phyloP scores from a whole-genome alignment of 2,113 vertebrate genomes.

The Tauraco erythrolophus region DNA sequence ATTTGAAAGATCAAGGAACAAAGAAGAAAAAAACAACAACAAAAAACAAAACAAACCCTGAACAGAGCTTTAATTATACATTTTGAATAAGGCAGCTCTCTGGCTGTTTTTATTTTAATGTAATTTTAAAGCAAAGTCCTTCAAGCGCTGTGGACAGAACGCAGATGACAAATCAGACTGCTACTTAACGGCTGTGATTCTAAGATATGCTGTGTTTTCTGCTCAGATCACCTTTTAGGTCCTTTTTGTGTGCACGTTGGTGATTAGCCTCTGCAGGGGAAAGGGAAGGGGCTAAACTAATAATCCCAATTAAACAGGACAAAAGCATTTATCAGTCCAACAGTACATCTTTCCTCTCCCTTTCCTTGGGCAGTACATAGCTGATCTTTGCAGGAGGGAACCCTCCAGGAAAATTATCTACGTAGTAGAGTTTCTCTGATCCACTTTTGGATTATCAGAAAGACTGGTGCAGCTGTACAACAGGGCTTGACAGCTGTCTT shows the following conservation, averaged over 20 bases:
- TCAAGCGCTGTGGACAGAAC: background rate
- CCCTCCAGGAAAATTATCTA: background rate
- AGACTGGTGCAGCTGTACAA: background rate
- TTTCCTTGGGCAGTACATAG: background rate
- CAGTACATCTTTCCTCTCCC: background rate
- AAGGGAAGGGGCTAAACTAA: background rate
- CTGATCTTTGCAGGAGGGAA: background rate
- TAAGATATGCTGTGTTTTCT: conserved; percentile 8
- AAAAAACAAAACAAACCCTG: background rate
- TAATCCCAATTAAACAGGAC: background rate
- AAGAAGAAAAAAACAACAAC: background rate
- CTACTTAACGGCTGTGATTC: background rate
- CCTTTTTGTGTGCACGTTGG: background rate
- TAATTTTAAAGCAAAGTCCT: conserved; percentile 28
- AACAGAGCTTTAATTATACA: conserved; percentile 2
- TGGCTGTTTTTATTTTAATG: background rate
- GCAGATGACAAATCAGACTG: background rate
- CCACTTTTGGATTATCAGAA: background rate
- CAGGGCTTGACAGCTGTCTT: background rate
- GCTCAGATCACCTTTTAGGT: background rate
- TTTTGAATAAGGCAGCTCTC: background rate
- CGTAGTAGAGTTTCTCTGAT: background rate
- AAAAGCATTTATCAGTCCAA: background rate
- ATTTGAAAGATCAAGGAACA: background rate
- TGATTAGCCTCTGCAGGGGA: conserved; percentile 2